Conservation (phyloP, 2,888 invertebrate genomes). For the Xylota segnis region DNA sequence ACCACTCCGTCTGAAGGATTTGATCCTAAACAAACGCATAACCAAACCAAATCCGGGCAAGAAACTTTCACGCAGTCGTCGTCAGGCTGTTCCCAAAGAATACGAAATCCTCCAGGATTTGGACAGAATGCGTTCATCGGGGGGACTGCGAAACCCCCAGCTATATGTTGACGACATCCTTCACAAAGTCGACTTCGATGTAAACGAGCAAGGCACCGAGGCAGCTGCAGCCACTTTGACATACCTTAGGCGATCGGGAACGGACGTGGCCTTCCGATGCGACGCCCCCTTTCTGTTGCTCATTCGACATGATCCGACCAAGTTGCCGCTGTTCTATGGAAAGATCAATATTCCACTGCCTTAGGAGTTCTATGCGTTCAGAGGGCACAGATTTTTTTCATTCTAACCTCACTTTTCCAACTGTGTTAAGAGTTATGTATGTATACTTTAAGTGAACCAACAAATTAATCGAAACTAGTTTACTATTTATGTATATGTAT, state of each 20-base stretch:
- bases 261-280: slow-evolving; percentile 85
- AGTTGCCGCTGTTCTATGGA: slow-evolving; percentile 89
- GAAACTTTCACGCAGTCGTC: slow-evolving; percentile 72
- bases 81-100: slow-evolving; percentile 51
- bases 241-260: slow-evolving; percentile 86
- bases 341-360: slow-evolving; percentile 84
- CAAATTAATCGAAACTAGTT: slow-evolving; percentile 29
- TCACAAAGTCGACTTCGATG: slow-evolving; percentile 87
- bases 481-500: slow-evolving; percentile 24
- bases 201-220: slow-evolving; percentile 88
- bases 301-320: slow-evolving; percentile 87
- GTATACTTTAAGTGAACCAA: background rate
- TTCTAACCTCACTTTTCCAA: slow-evolving; percentile 34
- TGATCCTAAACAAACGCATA: slow-evolving; percentile 79
- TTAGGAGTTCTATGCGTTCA: background rate
- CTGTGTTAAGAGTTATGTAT: slow-evolving; percentile 45
- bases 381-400: background rate
- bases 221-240: slow-evolving; percentile 88
- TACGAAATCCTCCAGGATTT: slow-evolving; percentile 69
- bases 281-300: slow-evolving; percentile 89
- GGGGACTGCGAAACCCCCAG: slow-evolving; percentile 83
- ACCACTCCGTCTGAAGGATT: slow-evolving; percentile 78
- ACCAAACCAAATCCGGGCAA: slow-evolving; percentile 79
- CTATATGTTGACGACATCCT: slow-evolving; percentile 87
- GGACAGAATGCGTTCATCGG: slow-evolving; percentile 63